Conservation (phyloP, 2,797 vertebrate genomes). For the Merluccius polli region DNA sequence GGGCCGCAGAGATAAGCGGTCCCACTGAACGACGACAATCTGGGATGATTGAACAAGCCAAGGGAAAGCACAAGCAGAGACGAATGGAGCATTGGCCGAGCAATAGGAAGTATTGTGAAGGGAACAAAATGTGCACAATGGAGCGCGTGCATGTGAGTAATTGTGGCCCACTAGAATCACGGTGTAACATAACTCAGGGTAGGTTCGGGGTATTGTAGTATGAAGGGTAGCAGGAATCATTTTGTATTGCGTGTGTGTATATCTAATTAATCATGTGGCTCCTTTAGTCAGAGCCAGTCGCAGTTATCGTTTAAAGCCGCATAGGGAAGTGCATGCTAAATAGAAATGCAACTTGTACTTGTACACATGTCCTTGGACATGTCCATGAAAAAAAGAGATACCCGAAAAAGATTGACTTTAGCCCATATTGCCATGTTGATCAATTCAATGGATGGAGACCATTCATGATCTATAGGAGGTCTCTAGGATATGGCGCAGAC, state of each 20-base stretch:
- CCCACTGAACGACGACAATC: not conserved
- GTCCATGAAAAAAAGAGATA: not conserved
- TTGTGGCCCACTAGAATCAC: not conserved
- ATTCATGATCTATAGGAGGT: not conserved
- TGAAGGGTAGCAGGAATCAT: not conserved
- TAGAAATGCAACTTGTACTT: not conserved
- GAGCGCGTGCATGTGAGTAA: not conserved
- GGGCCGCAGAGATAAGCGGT: not conserved
- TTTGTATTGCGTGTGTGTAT: not conserved
- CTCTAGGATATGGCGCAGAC: not conserved
- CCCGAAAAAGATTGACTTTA: not conserved
- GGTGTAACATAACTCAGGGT: not conserved
- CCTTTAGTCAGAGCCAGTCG: not conserved
- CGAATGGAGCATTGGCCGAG: not conserved
- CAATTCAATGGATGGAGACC: not conserved
- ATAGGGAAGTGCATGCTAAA: not conserved
- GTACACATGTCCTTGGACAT: not conserved
- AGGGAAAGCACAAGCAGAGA: not conserved
- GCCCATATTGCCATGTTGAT: not conserved
- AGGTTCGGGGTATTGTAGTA: not conserved
- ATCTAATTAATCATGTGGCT: not conserved
- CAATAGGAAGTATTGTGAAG: not conserved
- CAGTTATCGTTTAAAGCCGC: not conserved
- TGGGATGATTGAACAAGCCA: not conserved
- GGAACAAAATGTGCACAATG: not conserved